phyloP scores from a whole-genome alignment of 2,797 vertebrate genomes.

The Cynopterus sphinx region DNA sequence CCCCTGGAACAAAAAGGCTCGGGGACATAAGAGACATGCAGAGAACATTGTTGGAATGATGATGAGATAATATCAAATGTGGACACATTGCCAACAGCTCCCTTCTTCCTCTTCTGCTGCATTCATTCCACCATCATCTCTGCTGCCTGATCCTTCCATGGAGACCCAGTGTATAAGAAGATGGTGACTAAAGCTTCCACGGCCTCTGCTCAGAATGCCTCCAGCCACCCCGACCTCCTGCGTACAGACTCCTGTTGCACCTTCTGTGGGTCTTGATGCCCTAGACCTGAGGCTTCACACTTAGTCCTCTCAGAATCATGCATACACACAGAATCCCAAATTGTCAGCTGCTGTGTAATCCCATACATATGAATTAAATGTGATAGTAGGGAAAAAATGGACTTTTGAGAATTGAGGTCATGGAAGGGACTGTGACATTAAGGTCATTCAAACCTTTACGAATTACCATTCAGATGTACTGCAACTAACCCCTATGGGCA shows the following conservation, averaged over 20 bases:
- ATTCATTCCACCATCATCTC: not conserved
- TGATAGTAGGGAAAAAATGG: not conserved
- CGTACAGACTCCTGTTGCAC: too few relatives aligned
- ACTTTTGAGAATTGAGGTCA: too few relatives aligned
- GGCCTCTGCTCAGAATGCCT: not conserved
- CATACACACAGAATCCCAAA: not conserved
- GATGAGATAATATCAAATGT: not conserved
- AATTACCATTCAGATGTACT: not conserved
- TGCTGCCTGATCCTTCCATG: not conserved
- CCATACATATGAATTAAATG: not conserved
- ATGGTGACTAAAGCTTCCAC: not conserved
- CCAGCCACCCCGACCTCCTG: not conserved
- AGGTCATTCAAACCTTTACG: not conserved
- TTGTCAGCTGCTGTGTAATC: not conserved
- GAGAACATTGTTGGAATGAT: not conserved
- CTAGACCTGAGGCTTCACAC: not conserved
- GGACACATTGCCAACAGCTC: not conserved
- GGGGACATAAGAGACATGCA: not conserved
- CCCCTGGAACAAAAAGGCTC: not conserved
- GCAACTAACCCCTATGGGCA: not conserved
- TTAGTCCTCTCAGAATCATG: not conserved
- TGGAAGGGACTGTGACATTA: not conserved
- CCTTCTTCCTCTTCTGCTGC: not conserved
- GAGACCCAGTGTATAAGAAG: not conserved
- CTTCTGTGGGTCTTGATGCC: not conserved